These are phyloP conservation scores for Eupithecia insigniata DNA, from an alignment of 2,888 invertebrate species.

Conservation along the genomic window DNA sequence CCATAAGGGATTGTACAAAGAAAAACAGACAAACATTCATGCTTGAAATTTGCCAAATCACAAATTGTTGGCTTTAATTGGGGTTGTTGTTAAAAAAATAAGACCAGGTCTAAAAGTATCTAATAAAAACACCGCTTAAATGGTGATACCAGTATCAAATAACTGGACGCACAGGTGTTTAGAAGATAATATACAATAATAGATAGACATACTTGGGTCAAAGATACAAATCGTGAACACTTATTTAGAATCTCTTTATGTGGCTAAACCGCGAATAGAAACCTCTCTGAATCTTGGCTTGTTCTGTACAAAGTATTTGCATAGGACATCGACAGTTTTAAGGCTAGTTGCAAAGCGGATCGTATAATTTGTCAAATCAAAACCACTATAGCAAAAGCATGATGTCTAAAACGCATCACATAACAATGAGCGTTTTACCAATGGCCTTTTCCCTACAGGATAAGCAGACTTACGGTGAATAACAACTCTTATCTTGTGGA, in stretches of 20 bases:
- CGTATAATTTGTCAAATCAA: not conserved
- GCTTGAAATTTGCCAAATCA: no score
- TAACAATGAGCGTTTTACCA: not conserved
- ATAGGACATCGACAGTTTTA: not conserved
- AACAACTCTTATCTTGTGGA: no score
- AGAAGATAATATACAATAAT: no score
- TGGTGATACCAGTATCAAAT: not conserved
- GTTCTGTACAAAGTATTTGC: not conserved
- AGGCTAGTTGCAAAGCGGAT: not conserved
- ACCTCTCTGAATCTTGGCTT: not conserved
- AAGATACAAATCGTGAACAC: slow-evolving; percentile 9
- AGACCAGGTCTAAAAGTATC: not conserved
- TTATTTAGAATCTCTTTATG: not conserved
- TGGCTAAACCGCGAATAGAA: slow-evolving; percentile 1
- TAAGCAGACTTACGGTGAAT: no score
- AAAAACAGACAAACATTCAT: no score
- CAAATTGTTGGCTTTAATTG: no score
- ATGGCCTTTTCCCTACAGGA: not conserved
- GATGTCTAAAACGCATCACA: not conserved
- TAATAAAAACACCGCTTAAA: not conserved
- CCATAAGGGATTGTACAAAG: no score
- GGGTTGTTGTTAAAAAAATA: no score
- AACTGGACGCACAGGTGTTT: not conserved
- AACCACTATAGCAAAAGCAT: not conserved
- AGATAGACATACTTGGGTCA: not conserved